Evolutionary conservation across 1,140 invertebrate species (phyloP).

Genomic region (Aphelinus certus): DNA sequence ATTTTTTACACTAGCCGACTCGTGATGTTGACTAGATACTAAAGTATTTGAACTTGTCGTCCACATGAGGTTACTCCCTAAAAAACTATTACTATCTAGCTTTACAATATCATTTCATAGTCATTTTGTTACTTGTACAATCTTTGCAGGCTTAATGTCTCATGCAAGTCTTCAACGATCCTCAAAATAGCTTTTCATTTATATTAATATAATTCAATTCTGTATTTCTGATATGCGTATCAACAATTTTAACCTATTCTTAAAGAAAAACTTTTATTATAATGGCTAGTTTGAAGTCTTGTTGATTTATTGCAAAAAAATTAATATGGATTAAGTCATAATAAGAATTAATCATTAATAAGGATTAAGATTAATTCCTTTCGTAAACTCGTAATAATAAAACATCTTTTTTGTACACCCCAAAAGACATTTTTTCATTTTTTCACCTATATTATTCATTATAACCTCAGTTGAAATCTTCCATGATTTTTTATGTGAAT

Average conservation of each 20-base stretch:
- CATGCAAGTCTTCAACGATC: slow-evolving; percentile 26
- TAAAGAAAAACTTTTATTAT: not conserved
- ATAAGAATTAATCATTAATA: no score
- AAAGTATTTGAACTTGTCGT: slow-evolving; percentile 37
- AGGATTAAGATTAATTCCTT: slow-evolving; percentile 29
- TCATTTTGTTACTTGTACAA: slow-evolving; percentile 35
- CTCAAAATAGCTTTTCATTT: slow-evolving; percentile 22
- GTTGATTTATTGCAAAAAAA: no score
- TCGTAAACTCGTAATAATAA: slow-evolving; percentile 45
- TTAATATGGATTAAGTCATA: no score
- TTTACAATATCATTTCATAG: slow-evolving; percentile 30
- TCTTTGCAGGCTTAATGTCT: slow-evolving; percentile 35
- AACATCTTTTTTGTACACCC: slow-evolving; percentile 52
- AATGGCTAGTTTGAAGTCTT: no score
- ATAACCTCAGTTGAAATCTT: not conserved
- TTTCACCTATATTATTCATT: slow-evolving; percentile 4
- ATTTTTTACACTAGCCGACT: slow-evolving; percentile 33
- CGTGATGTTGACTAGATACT: slow-evolving; percentile 33
- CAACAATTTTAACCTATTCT: slow-evolving; percentile 10
- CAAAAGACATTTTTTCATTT: slow-evolving; percentile 37
- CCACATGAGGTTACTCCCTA: slow-evolving; percentile 24
- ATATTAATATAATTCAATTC: slow-evolving; percentile 22
- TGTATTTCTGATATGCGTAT: slow-evolving; percentile 15
- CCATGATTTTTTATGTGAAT: not conserved
- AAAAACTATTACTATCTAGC: slow-evolving; percentile 28